phyloP scores from a whole-genome alignment of 1,140 invertebrate genomes.

The Ceratina calcarata region DNA sequence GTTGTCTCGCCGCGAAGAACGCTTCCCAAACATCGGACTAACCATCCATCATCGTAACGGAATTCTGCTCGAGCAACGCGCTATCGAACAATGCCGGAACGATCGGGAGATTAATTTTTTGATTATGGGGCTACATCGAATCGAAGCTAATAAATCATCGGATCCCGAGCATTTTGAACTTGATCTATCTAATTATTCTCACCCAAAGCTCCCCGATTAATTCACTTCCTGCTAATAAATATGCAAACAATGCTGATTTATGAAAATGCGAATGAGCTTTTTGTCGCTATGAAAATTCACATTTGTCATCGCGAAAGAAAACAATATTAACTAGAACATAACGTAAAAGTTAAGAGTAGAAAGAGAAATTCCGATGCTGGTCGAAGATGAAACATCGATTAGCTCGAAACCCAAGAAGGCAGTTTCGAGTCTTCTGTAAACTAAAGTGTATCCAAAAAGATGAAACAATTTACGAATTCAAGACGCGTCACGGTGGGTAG shows the following conservation, averaged over 20 bases:
- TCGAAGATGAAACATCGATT: neutral
- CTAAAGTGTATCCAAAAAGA: constrained; percentile 19
- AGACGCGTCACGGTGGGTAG: constrained; percentile 41
- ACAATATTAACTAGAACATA: no score
- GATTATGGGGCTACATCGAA: no score
- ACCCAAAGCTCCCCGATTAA: neutral
- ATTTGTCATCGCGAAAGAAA: neutral
- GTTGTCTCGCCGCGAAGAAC: neutral
- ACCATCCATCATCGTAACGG: no score
- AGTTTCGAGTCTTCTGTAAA: neutral
- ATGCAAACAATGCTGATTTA: constrained; percentile 9
- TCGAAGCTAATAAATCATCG: neutral
- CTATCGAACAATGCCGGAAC: no score
- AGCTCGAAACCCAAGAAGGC: neutral
- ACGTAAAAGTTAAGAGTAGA: neutral
- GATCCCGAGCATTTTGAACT: neutral
- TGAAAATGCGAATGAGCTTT: neutral
- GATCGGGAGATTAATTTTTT: no score
- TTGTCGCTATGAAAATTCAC: neutral
- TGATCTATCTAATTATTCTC: neutral
- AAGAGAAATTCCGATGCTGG: neutral
- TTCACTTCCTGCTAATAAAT: neutral
- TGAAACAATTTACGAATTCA: constrained; percentile 42
- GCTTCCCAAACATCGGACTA: neutral
- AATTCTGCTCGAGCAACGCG: no score